Percentiles rank a stretch among this genome's conserved stretches.
phyloP scores from a whole-genome alignment of 1,140 invertebrate species.

The Atta colombica region DNA sequence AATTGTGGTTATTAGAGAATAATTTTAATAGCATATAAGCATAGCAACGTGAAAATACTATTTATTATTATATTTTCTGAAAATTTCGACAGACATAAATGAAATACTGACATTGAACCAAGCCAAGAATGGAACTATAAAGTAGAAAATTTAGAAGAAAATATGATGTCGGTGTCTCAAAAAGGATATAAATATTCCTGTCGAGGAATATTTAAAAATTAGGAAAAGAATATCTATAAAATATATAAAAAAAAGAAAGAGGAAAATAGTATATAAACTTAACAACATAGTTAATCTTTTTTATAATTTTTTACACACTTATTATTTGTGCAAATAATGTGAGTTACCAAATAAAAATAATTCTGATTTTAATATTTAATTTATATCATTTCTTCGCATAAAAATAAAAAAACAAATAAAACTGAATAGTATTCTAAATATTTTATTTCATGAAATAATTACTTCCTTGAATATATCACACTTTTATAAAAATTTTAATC shows the following conservation, averaged over 20 bases:
- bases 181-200: not conserved
- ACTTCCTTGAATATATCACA: slow-evolving; percentile 13
- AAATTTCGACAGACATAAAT: not conserved
- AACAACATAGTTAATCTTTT: not conserved
- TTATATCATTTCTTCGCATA: not conserved
- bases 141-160: not conserved
- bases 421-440: not conserved
- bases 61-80: not conserved
- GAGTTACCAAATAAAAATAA: not conserved
- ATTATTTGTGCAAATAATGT: not conserved
- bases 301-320: not conserved
- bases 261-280: not conserved
- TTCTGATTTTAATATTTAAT: slow-evolving; percentile 11
- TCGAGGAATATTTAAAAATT: too few relatives aligned
- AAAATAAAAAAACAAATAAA: not conserved
- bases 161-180: not conserved
- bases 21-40: not conserved
- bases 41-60: not conserved
- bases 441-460: slow-evolving; percentile 23
- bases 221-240: not conserved
- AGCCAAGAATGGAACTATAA: not conserved
- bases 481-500: not conserved
- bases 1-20: not conserved
- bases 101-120: not conserved
- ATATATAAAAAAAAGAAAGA: not conserved